A percentile compares a stretch with the other conserved stretches of the same genome.
These are phyloP conservation scores for Apostichopus leukothele DNA, from an alignment of 53 echinoderm and acorn worm genomes.

Conservation along the genomic window DNA sequence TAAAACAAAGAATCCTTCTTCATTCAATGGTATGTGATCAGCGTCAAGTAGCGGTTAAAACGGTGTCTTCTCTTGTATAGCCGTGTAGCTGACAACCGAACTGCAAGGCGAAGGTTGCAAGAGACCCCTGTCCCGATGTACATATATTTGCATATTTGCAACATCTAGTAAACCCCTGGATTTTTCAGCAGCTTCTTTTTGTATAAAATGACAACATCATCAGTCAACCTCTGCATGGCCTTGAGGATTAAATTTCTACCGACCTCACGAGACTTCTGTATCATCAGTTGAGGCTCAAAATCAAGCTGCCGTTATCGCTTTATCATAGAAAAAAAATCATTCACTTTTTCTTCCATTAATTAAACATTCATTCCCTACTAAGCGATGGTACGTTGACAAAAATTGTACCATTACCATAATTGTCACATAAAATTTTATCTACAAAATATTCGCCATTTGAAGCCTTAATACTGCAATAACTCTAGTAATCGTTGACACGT, in stretches of 20 bases:
- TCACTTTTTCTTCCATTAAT: background rate
- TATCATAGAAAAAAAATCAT: background rate
- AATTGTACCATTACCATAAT: conserved; percentile 43
- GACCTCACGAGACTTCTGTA: conserved; percentile 5
- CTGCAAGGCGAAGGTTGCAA: background rate
- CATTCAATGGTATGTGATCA: too few relatives aligned
- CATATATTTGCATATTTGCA: background rate
- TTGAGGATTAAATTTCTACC: conserved; percentile 8
- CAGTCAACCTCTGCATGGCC: background rate
- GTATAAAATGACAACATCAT: background rate
- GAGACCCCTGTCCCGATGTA: background rate
- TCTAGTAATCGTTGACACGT: conserved; percentile 31
- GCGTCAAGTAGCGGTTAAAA: too few relatives aligned
- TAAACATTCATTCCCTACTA: conserved; percentile 2
- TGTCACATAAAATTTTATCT: conserved; percentile 25
- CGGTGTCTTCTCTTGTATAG: too few relatives aligned
- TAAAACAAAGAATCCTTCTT: too few relatives aligned
- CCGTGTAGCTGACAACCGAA: background rate
- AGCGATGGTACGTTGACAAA: conserved; percentile 28
- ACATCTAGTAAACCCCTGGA: too few relatives aligned
- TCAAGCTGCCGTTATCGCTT: background rate
- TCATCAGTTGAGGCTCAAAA: background rate
- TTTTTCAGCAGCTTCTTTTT: conserved; percentile 5
- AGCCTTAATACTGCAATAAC: conserved; percentile 15
- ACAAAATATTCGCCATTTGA: background rate